phyloP scores from a whole-genome alignment of 2,113 vertebrate genomes.

The western clawed frog (Xenopus tropicalis) region UCB_Xtro_10.0 CM004447.2:49169501-49170000 shows the following conservation, averaged over 20 bases:
- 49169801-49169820: constrained; percentile 30
- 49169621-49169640: constrained; percentile 7
- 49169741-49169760: constrained; percentile 11
- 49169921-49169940: constrained; percentile 22
- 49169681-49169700: not conserved
- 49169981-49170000: too few relatives aligned
- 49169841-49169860: constrained; percentile 18
- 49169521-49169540: constrained; percentile 4
- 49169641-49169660: not conserved
- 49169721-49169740: constrained; percentile 5
- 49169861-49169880: constrained; percentile 38
- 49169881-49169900: constrained; percentile 27
- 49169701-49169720: not conserved
- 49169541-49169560: not conserved
- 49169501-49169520: not conserved
- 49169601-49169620: not conserved
- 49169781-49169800: not conserved
- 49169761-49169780: constrained; percentile 28
- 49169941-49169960: constrained; percentile 4
- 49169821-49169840: constrained; percentile 45
- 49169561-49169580: not conserved
- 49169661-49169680: not conserved
- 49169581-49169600: not conserved
- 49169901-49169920: constrained; percentile 42
- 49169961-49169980: too few relatives aligned